Evolutionary conservation across 1,140 invertebrate species (phyloP).

Genomic region (Bombus fervidus): DNA sequence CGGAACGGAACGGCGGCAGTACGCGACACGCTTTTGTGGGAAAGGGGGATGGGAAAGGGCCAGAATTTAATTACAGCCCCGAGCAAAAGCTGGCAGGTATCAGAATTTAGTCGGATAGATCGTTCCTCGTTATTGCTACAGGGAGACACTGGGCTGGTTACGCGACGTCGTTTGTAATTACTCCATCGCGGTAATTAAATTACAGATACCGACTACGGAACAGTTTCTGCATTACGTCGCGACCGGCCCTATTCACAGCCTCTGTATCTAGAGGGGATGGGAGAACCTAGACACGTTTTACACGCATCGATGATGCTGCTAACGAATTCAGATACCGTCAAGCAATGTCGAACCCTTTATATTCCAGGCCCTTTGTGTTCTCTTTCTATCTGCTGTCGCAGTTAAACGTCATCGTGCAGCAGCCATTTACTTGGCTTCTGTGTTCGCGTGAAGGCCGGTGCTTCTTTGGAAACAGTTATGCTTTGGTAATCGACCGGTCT

Average conservation of each 20-base stretch:
- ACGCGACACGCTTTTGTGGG: constrained; percentile 22
- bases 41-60: not conserved
- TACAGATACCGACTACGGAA: constrained; percentile 48
- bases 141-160: constrained; percentile 44
- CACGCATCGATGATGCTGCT: constrained; percentile 28
- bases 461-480: no score
- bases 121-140: constrained; percentile 58
- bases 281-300: constrained; percentile 14
- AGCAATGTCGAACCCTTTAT: constrained; percentile 19
- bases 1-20: not conserved
- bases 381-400: not conserved
- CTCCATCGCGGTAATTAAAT: constrained; percentile 63
- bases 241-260: constrained; percentile 4
- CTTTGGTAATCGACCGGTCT: no score
- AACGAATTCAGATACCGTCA: constrained; percentile 37
- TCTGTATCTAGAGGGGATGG: not conserved
- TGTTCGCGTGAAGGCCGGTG: not conserved
- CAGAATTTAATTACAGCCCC: constrained; percentile 58
- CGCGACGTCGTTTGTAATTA: constrained; percentile 60
- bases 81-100: constrained; percentile 36
- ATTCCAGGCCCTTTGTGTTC: not conserved
- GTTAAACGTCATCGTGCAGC: not conserved
- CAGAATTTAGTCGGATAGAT: constrained; percentile 66
- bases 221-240: constrained; percentile 47
- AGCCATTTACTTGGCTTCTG: not conserved